Percentiles rank a stretch among this genome's conserved stretches.
Conservation (phyloP, 2,113 vertebrate species). For the Gadus chalcogrammus region DNA sequence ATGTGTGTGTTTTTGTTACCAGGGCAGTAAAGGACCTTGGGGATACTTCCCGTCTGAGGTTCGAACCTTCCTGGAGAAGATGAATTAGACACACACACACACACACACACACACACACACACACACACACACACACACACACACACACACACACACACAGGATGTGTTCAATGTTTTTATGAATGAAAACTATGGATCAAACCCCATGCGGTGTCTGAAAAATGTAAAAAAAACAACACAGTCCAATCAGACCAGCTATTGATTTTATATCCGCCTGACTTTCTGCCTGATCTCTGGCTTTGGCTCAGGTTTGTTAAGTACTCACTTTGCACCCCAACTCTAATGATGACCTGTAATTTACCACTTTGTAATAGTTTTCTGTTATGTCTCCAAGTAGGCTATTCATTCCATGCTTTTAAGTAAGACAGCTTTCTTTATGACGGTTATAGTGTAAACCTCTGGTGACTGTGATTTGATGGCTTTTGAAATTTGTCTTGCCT, state of each 20-base stretch:
- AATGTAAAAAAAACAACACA: constrained; percentile 22
- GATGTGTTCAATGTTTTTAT: constrained; percentile 41
- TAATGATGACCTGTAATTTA: too few species aligned
- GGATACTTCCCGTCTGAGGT: constrained; percentile 83
- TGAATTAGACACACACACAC: constrained; percentile 49
- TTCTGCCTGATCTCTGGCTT: too few species aligned
- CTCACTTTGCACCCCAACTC: too few species aligned
- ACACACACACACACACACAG: neutral
- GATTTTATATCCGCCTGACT: too few species aligned
- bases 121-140: neutral
- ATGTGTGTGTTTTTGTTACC: constrained; percentile 24
- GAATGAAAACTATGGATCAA: constrained; percentile 64
- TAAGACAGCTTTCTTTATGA: constrained; percentile 43
- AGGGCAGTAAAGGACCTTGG: constrained; percentile 84
- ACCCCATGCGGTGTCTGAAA: constrained; percentile 57
- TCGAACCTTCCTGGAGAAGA: constrained; percentile 76
- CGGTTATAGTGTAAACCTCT: constrained; percentile 51
- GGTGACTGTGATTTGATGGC: constrained; percentile 45
- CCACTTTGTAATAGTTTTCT: too few species aligned
- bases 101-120: neutral
- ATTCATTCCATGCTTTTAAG: constrained; percentile 2
- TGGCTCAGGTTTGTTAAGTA: too few species aligned
- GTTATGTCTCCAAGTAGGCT: too few species aligned
- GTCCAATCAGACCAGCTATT: neutral
- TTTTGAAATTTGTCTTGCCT: neutral